phyloP scores from a whole-genome alignment of 2,888 invertebrate genomes.

The Trissoscelio sp. region DNA sequence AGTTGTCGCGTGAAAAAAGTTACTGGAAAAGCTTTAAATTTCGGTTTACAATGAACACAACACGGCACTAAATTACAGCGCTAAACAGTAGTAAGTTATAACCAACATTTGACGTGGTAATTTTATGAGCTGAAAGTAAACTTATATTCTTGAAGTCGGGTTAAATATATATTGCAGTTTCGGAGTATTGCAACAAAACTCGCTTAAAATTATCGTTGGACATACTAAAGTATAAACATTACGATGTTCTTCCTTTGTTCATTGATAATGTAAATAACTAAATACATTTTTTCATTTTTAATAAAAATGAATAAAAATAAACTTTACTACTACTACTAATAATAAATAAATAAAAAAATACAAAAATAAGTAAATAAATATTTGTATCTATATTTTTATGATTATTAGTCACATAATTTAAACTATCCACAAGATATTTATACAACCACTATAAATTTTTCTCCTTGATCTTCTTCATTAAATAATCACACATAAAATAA shows the following conservation, averaged over 20 bases:
- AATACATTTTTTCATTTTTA: too few relatives aligned
- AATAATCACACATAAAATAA: conserved; percentile 13
- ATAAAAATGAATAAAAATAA: too few relatives aligned
- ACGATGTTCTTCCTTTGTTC: too few relatives aligned
- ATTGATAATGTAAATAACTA: too few relatives aligned
- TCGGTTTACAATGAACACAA: neutral
- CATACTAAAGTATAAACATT: too few relatives aligned
- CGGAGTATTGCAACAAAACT: too few relatives aligned
- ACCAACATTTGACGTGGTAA: conserved; percentile 3
- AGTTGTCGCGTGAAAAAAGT: conserved; percentile 3
- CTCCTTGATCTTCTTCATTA: neutral
- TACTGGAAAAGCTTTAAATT: conserved; percentile 17
- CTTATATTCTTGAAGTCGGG: neutral
- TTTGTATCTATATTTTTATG: neutral
- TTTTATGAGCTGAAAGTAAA: conserved; percentile 1
- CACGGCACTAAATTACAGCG: neutral
- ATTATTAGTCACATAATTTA: neutral
- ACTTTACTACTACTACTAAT: too few relatives aligned
- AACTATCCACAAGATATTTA: neutral
- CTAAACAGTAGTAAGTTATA: neutral
- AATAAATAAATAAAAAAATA: too few relatives aligned
- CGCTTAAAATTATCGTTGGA: too few relatives aligned
- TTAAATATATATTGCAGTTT: too few relatives aligned
- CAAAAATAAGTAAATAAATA: neutral
- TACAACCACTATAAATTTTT: neutral